Conservation (phyloP, 2,888 invertebrate genomes). For the Alcis repandata region DNA sequence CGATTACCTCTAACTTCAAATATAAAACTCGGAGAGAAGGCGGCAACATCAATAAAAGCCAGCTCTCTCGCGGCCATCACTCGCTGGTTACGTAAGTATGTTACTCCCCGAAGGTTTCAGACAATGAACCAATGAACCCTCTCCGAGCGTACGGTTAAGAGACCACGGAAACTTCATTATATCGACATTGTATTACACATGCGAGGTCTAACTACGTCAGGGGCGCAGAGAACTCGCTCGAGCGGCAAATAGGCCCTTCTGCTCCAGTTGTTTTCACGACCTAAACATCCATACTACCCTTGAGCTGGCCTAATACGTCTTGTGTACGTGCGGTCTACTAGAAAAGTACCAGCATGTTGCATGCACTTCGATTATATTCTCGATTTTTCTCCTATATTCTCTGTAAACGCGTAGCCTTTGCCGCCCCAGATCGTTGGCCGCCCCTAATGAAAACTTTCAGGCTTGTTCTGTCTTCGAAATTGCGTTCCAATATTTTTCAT, state of each 20-base stretch:
- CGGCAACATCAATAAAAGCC: neutral
- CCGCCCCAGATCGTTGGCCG: too few relatives aligned
- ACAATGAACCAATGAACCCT: conserved; percentile 29
- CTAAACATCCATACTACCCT: conserved; percentile 64
- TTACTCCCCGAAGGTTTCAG: conserved; percentile 18
- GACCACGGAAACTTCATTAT: conserved; percentile 59
- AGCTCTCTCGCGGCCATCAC: conserved; percentile 2
- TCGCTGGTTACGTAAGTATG: neutral
- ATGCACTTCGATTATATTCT: neutral
- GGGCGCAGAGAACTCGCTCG: conserved; percentile 72
- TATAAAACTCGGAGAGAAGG: neutral
- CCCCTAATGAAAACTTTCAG: too few relatives aligned
- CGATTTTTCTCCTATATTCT: neutral
- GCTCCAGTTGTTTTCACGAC: conserved; percentile 72
- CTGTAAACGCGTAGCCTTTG: neutral
- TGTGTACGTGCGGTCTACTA: conserved; percentile 8
- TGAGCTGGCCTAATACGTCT: conserved; percentile 18
- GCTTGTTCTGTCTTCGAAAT: too few relatives aligned
- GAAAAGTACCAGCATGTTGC: conserved; percentile 1
- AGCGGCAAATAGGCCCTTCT: conserved; percentile 81
- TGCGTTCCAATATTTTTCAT: too few relatives aligned
- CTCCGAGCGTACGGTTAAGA: conserved; percentile 23
- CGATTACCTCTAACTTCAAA: neutral
- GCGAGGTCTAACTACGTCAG: conserved; percentile 68
- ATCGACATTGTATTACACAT: conserved; percentile 60